Evolutionary conservation across 1,140 invertebrate species (phyloP), one percentile per base, ranked within the genome.

Genomic region (Octopus bimaculoides): DNA sequence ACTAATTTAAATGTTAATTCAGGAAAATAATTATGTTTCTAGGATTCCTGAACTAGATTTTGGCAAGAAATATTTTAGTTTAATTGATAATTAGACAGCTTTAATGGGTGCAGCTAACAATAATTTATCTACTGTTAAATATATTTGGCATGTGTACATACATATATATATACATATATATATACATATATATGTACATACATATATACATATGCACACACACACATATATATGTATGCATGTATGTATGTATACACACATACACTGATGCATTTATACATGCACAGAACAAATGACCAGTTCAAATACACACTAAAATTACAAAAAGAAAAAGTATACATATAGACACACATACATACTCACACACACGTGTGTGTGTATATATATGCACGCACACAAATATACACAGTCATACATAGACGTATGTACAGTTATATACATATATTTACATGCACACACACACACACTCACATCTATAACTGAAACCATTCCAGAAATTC

Each of bases 111-210:
- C 41, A 69, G 12, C 12, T 69, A 73, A 73, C n/a, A 20, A 73
- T 73, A 73, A 20, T n/a, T 20, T 20, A 20, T 20, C 12, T 41
- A 20, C n/a, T 73, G 69, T 73, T 41, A 73, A 41, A 41, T 17
- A 61, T 61, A 9, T 61, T 61, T 61, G 1, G 17, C 52, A 14
- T 75, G 9, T 75, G 20, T 75, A 75, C 20, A 75, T 75, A 75
- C 20, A 75, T 75, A 75, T 75, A 75, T 75, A 75, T 75, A 75
- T 75, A 4, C 4, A 75, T 75, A 75, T 4, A 75, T 75, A 75
- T 4, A 61, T 61, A 61, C 56, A 61, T 17, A 61, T 17, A 61
- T 61, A 61, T 4, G 4, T 61, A 61, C 4, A 4, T 61, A 61
- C 56, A 61, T 17, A 4, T 4, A 61, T 1, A 61, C 56, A 61